Evolutionary conservation across 2,797 vertebrate genomes (phyloP), one percentile per base, ranked within the genome.

Genomic region (Alosa sapidissima): DNA sequence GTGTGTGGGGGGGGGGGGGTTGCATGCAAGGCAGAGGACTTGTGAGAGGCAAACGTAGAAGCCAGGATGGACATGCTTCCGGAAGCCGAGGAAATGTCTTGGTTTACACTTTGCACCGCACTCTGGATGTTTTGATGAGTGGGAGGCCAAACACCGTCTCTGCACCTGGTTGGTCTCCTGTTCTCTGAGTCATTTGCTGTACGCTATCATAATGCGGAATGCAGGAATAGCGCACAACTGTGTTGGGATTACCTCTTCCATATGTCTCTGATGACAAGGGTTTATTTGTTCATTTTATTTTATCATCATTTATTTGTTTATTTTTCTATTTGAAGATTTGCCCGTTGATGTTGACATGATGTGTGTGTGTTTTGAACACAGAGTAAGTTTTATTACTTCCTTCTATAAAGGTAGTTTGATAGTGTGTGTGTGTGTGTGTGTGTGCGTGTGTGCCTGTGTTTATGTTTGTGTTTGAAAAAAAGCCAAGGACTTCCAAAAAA

Each of bases 121-220:
- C 13, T 72, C 28, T 33, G 65, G 65, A 72, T 72, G 65, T 72
- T 72, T 36, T 72, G 65, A 72, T 36, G 33, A 36, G 65, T 72
- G 33, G 65, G 13, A 21, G 65, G 10, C 33, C 11, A 36, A 72
- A 36, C 65, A 36, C 65, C 5, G 65, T 16, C 3, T 72, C 33
- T 72, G 65, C 33, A 36, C 65, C 28, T 36, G 9, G 10, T 14
- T 36, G 28, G 33, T 28, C 65, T 14, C 10, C 65, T 36, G 11
- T 36, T 3, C 13, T 13, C 13, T 3, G 65, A n/a, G 6, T 60
- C n/a, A 9, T 62, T 24, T 24, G n/a, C 1, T n/a, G 58, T 62
- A 2, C n/a, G 9, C 13, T 13, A 36, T 68, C 24, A 14, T 36
- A 68, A 28, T 28, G 10, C 7, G 4, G 62, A 36, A 72, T 41